Evolutionary conservation across 2,888 invertebrate genomes (phyloP).

Genomic region (Diachrysia chrysitis): DNA sequence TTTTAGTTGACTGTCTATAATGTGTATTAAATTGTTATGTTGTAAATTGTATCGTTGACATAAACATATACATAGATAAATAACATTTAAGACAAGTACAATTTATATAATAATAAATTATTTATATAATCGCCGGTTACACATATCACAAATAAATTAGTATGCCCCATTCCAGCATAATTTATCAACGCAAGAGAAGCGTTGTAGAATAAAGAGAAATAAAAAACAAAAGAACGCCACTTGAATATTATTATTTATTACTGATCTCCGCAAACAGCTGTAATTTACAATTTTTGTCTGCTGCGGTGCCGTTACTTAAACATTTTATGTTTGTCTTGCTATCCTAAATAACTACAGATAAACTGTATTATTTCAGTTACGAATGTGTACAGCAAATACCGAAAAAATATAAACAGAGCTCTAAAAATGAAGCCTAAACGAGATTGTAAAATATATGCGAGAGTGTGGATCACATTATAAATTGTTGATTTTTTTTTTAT

Average conservation of each 20-base stretch:
- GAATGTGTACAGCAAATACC: not conserved
- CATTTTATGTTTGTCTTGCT: constrained; percentile 49
- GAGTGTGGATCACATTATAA: constrained; percentile 46
- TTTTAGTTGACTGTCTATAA: too few species aligned
- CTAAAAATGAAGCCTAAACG: not conserved
- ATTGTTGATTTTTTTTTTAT: constrained; percentile 28
- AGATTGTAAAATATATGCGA: constrained; percentile 17
- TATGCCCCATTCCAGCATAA: not conserved
- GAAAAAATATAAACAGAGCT: not conserved
- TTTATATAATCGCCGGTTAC: too few species aligned
- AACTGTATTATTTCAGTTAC: constrained; percentile 47
- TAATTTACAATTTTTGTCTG: constrained; percentile 44
- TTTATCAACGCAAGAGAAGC: not conserved
- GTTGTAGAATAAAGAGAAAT: not conserved
- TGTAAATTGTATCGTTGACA: too few species aligned
- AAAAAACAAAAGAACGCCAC: not conserved
- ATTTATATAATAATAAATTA: too few species aligned
- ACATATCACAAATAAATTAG: too few species aligned
- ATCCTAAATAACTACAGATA: constrained; percentile 63
- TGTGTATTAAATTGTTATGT: too few species aligned
- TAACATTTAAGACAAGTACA: too few species aligned
- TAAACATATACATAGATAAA: too few species aligned
- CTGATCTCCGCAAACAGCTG: not conserved
- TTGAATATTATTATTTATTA: constrained; percentile 5
- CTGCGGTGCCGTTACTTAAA: constrained; percentile 33